phyloP scores from a whole-genome alignment of 2,888 invertebrate genomes.

The Meteorus cinctellus region DNA sequence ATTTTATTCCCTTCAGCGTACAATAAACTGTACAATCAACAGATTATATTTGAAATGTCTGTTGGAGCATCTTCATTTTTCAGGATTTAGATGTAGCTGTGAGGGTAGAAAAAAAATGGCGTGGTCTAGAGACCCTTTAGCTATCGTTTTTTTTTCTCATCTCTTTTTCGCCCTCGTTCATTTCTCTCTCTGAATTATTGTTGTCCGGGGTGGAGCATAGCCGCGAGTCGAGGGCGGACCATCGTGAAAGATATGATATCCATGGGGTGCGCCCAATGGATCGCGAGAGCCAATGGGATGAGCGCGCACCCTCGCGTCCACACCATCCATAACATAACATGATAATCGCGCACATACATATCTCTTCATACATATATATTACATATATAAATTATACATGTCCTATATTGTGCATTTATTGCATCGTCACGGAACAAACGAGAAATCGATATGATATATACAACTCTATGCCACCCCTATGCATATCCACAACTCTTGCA shows the following conservation, averaged over 20 bases:
- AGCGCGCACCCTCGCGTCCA: constrained; percentile 41
- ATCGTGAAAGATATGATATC: constrained; percentile 68
- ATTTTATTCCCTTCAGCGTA: neutral
- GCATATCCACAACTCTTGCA: neutral
- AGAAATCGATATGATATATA: constrained; percentile 2
- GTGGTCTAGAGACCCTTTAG: constrained; percentile 7
- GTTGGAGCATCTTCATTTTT: constrained; percentile 31
- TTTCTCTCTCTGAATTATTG: constrained; percentile 60
- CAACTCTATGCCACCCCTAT: neutral
- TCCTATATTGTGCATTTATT: neutral
- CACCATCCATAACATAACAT: constrained; percentile 44
- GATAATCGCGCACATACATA: constrained; percentile 30
- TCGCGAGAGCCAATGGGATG: constrained; percentile 49
- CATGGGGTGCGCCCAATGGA: constrained; percentile 49
- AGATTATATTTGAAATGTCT: constrained; percentile 11
- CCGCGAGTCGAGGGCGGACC: constrained; percentile 64
- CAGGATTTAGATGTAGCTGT: constrained; percentile 20
- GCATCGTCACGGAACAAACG: neutral
- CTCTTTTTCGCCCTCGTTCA: constrained; percentile 33
- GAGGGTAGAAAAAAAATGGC: constrained; percentile 24
- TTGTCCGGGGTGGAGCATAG: constrained; percentile 65
- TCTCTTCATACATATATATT: neutral
- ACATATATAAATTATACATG: neutral
- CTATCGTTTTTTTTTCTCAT: neutral
- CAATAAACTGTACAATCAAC: neutral